Base-by-base conservation (phyloP, 1,140 invertebrate species). In the Drosophila orosa region DNA sequence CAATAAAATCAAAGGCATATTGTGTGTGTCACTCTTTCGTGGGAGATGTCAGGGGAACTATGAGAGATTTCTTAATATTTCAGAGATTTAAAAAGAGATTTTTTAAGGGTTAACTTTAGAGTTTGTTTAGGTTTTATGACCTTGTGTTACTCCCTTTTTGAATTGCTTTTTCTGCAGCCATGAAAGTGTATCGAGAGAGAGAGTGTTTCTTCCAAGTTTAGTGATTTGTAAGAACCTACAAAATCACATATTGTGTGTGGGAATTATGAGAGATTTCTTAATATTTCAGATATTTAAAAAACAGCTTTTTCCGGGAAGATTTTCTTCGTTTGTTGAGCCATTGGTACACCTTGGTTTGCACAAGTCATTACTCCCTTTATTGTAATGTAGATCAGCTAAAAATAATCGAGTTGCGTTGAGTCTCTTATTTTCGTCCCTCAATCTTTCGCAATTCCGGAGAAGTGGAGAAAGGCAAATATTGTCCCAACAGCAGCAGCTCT, bases 121-220 rank as follows among this genome's bases (percentile, higher is more conserved):
- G 25, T 15, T 19, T 31, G n/a, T n/a, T n/a, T n/a, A n/a, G n/a
- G n/a, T n/a, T n/a, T n/a, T n/a, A n/a, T n/a, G n/a, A n/a, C n/a
- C n/a, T n/a, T n/a, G n/a, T n/a, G n/a, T n/a, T n/a, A n/a, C n/a
- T n/a, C n/a, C n/a, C n/a, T n/a, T n/a, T n/a, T n/a, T n/a, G n/a
- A n/a, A 74, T 55, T 68, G 73, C 66, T 58, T 78, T 69, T 67
- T 67, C 52, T 61, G 22, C 29, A 62, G 27, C 45, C 52, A 59
- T 71, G 40, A 37, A 71, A 72, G 19, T 27, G 27, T 29, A 69
- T 47, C 56, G 35, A n/a, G n/a, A 66, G 52, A 62, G 44, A 15
- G 44, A 15, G 29, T 29, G 31, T 33, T 10, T 33, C 31, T 44
- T 40, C 13, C 65, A 69, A 69, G 73, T 42, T 66, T 35, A 47